Base-by-base conservation (phyloP, 1,140 invertebrate species). In the Homalodisca vitripennis region DNA sequence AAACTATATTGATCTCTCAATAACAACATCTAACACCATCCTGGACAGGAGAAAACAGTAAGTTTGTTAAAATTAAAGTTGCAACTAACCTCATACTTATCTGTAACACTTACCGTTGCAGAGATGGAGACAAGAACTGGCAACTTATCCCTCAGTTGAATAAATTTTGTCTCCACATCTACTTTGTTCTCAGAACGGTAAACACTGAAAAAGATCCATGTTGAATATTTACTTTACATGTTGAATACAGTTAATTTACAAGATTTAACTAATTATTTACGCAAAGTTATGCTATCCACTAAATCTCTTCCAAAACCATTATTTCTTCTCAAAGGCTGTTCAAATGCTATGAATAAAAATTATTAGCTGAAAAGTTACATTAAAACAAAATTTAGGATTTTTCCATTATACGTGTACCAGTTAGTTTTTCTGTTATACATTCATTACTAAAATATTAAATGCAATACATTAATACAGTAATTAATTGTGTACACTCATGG, bases 91-190 rank as follows among this genome's bases (percentile, higher is more conserved):
- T n/a, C n/a, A n/a, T n/a, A n/a, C n/a, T n/a, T n/a, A n/a, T n/a
- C n/a, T n/a, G n/a, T n/a, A n/a, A n/a, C n/a, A 74, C 76, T 80
- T 82, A 92, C 89, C 78, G 91, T 88, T 78, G 83, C 86, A 20
- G 85, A 86, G 55, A 90, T 82, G 77, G 86, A 84, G 1, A 91
- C 83, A 71, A 90, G 86, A 13, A 85, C 71, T 24, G 91, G 89
- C 72, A 93, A 79, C 75, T 86, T 88, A 74, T 91, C 88, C 75
- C 89, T 88, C 55, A 88, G 87, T n/a, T 84, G 80, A 65, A 86
- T 81, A 79, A 93, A 95, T 73, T 84, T 83, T 14, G 83, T 79
- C 78, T 90, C 87, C 1, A 86, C 86, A 46, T 87, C 86, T 51
- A 84, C 80, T 67, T 87, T 79, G 69, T 80, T 81, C 62, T 84